A percentile compares a stretch with the other conserved stretches of the same genome.
Conservation (phyloP, 2,113 vertebrate species). For the Chauna torquata region DNA sequence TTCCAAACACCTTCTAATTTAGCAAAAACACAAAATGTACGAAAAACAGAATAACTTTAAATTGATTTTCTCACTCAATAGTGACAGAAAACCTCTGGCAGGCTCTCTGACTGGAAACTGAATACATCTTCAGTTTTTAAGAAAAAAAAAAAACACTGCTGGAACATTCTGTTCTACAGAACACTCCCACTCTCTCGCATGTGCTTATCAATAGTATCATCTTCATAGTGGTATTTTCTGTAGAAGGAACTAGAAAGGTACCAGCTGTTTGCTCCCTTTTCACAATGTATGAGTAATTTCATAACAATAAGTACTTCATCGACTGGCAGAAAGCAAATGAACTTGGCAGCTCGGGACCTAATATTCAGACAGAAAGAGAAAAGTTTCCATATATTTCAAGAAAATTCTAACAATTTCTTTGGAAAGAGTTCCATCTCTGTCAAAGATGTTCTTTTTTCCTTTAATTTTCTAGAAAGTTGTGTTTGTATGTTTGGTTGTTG, state of each 20-base stretch:
- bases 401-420: not conserved
- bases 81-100: not conserved
- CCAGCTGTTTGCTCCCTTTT: conserved; percentile 2
- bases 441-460: not conserved
- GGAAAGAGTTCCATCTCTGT: not conserved
- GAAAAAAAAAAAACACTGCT: not conserved
- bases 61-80: not conserved
- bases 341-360: not conserved
- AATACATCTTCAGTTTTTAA: conserved; percentile 1
- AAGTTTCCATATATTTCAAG: not conserved
- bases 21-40: not conserved
- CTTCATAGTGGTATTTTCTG: conserved; percentile 7
- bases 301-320: not conserved
- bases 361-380: not conserved
- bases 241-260: not conserved
- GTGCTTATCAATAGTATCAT: not conserved
- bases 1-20: not conserved
- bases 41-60: not conserved
- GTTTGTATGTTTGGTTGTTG: not conserved
- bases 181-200: not conserved
- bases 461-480: not conserved
- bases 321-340: conserved; percentile 8
- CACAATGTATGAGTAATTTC: not conserved
- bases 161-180: conserved; percentile 21
- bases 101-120: not conserved